These are phyloP conservation scores for Drosophila nr. perissopoda DNA, from an alignment of 2,888 invertebrate species.

Conservation along the genomic window DNA sequence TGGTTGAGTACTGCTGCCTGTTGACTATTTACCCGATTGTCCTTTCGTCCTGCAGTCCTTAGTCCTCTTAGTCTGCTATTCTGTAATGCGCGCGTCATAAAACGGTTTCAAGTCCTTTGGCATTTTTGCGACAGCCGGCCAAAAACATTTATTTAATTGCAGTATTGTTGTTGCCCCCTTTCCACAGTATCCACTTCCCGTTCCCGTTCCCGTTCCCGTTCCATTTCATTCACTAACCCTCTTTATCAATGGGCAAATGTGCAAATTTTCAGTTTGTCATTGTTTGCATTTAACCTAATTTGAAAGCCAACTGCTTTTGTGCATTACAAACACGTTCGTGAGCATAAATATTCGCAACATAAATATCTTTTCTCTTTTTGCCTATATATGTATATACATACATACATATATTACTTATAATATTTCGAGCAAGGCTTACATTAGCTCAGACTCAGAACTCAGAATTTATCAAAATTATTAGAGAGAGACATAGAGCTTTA, in stretches of 20 bases:
- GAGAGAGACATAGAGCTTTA: not conserved
- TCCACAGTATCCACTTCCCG: not conserved
- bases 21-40: constrained; percentile 4
- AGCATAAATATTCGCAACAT: constrained; percentile 43
- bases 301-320: constrained; percentile 48
- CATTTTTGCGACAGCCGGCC: constrained; percentile 53
- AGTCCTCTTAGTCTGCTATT: constrained; percentile 17
- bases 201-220: not conserved
- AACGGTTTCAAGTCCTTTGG: constrained; percentile 53
- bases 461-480: not conserved
- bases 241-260: constrained; percentile 21
- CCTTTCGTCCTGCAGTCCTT: not conserved
- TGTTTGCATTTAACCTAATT: constrained; percentile 73
- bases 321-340: constrained; percentile 68
- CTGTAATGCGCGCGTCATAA: constrained; percentile 54
- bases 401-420: constrained; percentile 11
- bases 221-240: constrained; percentile 11
- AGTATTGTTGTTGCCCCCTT: constrained; percentile 45
- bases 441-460: not conserved
- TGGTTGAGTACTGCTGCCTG: constrained; percentile 29
- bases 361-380: constrained; percentile 7
- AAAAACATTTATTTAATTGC: constrained; percentile 68
- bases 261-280: constrained; percentile 61
- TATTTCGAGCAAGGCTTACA: not conserved
- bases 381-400: not conserved